These are phyloP conservation scores for Acipenser ruthenus DNA, from an alignment of 2,797 vertebrate species.

Conservation along the genomic window DNA sequence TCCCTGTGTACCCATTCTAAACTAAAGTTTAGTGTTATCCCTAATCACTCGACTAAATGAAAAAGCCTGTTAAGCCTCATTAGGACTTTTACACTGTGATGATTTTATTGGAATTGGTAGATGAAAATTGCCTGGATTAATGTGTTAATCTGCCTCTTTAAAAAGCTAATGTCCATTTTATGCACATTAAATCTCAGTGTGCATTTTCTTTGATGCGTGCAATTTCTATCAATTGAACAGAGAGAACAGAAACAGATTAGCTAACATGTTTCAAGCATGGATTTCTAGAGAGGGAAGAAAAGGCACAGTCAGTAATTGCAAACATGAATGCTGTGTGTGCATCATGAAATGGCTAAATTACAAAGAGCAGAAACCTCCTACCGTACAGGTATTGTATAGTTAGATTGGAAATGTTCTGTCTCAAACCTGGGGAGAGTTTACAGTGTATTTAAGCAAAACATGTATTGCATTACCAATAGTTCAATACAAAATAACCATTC, in stretches of 20 bases:
- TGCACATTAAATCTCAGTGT: conserved; percentile 84
- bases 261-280: conserved; percentile 53
- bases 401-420: too few species aligned
- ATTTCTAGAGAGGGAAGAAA: conserved; percentile 37
- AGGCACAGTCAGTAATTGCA: not conserved
- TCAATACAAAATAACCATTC: too few species aligned
- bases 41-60: conserved; percentile 66
- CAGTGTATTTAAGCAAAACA: too few species aligned
- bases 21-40: conserved; percentile 61
- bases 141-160: conserved; percentile 79
- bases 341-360: too few species aligned
- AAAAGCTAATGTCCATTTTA: conserved; percentile 79
- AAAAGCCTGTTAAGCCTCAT: conserved; percentile 69
- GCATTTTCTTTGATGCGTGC: conserved; percentile 94
- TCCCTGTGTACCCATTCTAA: conserved; percentile 57
- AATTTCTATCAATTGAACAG: conserved; percentile 95
- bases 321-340: too few species aligned
- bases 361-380: too few species aligned
- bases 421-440: too few species aligned
- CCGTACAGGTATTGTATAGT: too few species aligned
- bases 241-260: conserved; percentile 76
- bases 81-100: conserved; percentile 70
- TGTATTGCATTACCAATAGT: too few species aligned
- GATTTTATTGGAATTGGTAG: conserved; percentile 75
- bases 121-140: conserved; percentile 79